These are phyloP conservation scores for Pseudomyrmex cubaensis DNA, from an alignment of 1,140 invertebrate species.

Conservation along the genomic window DNA sequence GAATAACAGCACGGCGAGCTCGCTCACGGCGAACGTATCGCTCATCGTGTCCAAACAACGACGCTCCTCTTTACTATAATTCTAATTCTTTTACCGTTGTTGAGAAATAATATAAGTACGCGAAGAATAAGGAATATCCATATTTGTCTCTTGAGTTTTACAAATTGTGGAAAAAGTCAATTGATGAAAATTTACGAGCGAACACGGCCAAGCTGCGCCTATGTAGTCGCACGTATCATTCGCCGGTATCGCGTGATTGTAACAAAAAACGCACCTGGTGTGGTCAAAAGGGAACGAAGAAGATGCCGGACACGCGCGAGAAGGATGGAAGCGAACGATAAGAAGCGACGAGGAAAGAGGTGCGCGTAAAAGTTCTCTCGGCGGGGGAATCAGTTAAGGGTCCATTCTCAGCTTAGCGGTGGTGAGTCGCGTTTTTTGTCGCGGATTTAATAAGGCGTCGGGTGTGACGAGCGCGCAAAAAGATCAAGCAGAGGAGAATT, in stretches of 20 bases:
- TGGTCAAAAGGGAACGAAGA: neutral
- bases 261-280: slow-evolving; percentile 2
- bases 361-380: slow-evolving; percentile 26
- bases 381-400: slow-evolving; percentile 47
- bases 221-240: neutral
- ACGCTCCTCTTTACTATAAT: neutral
- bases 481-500: slow-evolving; percentile 41
- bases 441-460: slow-evolving; percentile 77
- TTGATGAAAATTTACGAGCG: slow-evolving; percentile 9
- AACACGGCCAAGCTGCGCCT: neutral
- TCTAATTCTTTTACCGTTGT: neutral
- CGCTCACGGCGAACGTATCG: slow-evolving; percentile 14
- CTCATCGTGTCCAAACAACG: slow-evolving; percentile 21
- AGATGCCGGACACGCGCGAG: slow-evolving; percentile 20
- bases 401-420: slow-evolving; percentile 37
- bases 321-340: slow-evolving; percentile 5
- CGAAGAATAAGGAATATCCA: neutral
- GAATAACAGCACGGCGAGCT: slow-evolving; percentile 47
- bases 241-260: slow-evolving; percentile 1
- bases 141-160: neutral
- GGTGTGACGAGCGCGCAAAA: slow-evolving; percentile 70
- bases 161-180: neutral
- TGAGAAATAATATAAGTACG: neutral
- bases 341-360: slow-evolving; percentile 47
- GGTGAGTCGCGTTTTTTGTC: slow-evolving; percentile 64